phyloP scores from a whole-genome alignment of 2,888 invertebrate genomes.

The Alcis repandata region DNA sequence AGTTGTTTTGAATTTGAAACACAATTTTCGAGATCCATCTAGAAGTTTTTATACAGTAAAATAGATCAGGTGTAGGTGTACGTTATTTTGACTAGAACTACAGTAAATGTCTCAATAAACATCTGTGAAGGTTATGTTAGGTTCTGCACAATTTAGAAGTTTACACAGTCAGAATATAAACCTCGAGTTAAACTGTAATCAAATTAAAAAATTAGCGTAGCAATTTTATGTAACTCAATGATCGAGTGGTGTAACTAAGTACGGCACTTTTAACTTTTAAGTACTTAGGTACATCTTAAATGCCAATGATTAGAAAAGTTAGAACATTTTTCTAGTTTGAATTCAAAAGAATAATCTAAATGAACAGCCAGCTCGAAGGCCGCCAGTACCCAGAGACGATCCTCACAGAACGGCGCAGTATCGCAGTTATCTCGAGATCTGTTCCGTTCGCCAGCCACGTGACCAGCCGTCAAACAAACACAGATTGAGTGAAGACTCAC shows the following conservation, averaged over 20 bases:
- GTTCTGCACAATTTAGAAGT: too few relatives aligned
- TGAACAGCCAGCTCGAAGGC: background rate
- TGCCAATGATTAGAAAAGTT: background rate
- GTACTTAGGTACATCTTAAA: background rate
- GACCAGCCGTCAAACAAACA: slow-evolving; percentile 37
- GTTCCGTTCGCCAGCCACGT: slow-evolving; percentile 33
- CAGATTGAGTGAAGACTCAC: slow-evolving; percentile 62
- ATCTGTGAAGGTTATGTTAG: too few relatives aligned
- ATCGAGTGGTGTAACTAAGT: too few relatives aligned
- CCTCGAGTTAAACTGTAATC: too few relatives aligned
- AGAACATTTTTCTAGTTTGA: too few relatives aligned
- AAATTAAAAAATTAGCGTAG: too few relatives aligned
- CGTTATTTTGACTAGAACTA: too few relatives aligned
- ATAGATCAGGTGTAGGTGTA: background rate
- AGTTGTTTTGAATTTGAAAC: background rate
- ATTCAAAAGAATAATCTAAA: background rate
- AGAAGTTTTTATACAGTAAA: background rate
- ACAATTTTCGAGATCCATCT: background rate
- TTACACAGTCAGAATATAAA: too few relatives aligned
- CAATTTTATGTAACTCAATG: too few relatives aligned
- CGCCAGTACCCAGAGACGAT: background rate
- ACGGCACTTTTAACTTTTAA: too few relatives aligned
- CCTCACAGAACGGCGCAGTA: slow-evolving; percentile 3
- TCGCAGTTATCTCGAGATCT: slow-evolving; percentile 13
- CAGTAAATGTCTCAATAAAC: too few relatives aligned